Percentiles rank a stretch among this genome's conserved stretches.
These are phyloP conservation scores for Hyaena hyaena DNA, from an alignment of 2,113 vertebrate species.

Conservation along the genomic window DNA sequence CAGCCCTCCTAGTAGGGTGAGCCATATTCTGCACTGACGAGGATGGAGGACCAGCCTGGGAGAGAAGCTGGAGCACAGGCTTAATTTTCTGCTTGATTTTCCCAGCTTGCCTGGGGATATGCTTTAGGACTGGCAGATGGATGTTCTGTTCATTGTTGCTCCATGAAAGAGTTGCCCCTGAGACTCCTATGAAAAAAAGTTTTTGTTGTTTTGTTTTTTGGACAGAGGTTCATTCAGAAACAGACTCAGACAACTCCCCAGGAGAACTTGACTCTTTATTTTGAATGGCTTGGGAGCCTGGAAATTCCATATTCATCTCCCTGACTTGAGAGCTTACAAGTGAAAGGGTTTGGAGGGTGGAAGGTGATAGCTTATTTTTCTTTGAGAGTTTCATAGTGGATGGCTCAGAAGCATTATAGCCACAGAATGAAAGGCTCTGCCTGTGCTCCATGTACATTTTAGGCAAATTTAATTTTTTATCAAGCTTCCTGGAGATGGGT, in stretches of 20 bases:
- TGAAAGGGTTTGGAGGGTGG: not conserved
- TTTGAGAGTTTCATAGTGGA: not conserved
- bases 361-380: not conserved
- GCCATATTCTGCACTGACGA: not conserved
- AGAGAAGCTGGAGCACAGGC: not conserved
- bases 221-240: slow-evolving; percentile 26
- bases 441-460: not conserved
- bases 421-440: not conserved
- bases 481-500: not conserved
- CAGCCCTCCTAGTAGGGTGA: not conserved
- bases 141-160: not conserved
- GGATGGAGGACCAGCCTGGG: not conserved
- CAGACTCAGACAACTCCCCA: not conserved
- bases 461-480: not conserved
- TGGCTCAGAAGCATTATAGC: not conserved
- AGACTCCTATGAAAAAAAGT: not conserved
- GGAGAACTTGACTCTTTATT: not conserved
- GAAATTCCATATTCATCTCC: slow-evolving; percentile 20
- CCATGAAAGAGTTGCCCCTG: not conserved
- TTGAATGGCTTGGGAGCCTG: not conserved
- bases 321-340: not conserved
- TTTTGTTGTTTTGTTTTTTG: slow-evolving; percentile 24
- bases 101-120: not conserved
- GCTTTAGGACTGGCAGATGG: not conserved
- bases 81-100: slow-evolving; percentile 38